A percentile compares a stretch with the other conserved stretches of the same genome.
These are phyloP conservation scores for Cyprinus carpio DNA, from an alignment of 2,113 vertebrate species.

Conservation along the genomic window DNA sequence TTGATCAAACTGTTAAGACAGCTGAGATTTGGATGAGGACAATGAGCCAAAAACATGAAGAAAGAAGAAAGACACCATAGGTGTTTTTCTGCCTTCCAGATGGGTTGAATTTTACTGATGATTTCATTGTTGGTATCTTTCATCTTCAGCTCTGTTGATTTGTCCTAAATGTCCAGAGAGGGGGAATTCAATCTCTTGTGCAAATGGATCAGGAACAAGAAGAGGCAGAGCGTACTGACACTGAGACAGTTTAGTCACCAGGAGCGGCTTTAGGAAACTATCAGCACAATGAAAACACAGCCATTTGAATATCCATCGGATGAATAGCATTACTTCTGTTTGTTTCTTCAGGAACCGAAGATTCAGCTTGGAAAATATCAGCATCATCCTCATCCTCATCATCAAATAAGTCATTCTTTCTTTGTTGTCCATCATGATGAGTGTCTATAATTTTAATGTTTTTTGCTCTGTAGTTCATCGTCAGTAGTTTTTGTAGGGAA, in stretches of 20 bases:
- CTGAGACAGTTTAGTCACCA: constrained; percentile 74
- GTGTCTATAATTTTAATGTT: not conserved
- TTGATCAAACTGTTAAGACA: not conserved
- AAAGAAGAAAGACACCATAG: constrained; percentile 76
- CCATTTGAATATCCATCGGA: not conserved
- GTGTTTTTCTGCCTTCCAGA: constrained; percentile 67
- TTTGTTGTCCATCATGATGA: not conserved
- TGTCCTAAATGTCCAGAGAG: constrained; percentile 10
- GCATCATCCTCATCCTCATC: not conserved
- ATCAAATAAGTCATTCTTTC: not conserved
- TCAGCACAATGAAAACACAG: constrained; percentile 36
- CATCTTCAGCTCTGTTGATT: constrained; percentile 2
- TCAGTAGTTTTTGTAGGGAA: constrained; percentile 10
- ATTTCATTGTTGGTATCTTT: not conserved
- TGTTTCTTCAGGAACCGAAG: not conserved
- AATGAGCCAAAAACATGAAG: constrained; percentile 72
- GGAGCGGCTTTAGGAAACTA: constrained; percentile 71
- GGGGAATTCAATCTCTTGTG: not conserved
- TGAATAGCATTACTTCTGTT: constrained; percentile 53
- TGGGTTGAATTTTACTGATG: constrained; percentile 59
- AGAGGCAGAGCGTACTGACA: constrained; percentile 67
- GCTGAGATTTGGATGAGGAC: constrained; percentile 14
- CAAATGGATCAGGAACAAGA: not conserved
- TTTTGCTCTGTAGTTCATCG: constrained; percentile 8
- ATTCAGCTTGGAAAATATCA: not conserved